Conservation (phyloP, 2,888 invertebrate genomes). For the Cheilosia vernalis region DNA sequence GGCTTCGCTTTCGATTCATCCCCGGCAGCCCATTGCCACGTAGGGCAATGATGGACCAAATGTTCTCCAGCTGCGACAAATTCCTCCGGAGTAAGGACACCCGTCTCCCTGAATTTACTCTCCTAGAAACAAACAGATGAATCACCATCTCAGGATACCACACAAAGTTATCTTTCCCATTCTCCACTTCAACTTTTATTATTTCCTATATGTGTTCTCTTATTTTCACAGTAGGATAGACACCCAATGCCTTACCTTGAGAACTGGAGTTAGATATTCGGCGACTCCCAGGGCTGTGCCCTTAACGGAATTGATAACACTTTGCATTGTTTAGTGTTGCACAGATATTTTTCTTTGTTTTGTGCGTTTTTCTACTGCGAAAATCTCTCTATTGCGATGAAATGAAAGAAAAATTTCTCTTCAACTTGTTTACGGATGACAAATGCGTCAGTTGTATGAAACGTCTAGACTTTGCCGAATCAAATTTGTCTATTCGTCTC, state of each 20-base stretch:
- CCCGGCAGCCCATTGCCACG: conserved; percentile 98
- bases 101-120: conserved; percentile 98
- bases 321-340: conserved; percentile 89
- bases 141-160: conserved; percentile 32
- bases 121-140: conserved; percentile 86
- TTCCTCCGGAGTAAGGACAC: conserved; percentile 99
- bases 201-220: conserved; percentile 10
- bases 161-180: neutral
- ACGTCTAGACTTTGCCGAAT: conserved; percentile 56
- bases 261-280: conserved; percentile 97
- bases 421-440: conserved; percentile 68
- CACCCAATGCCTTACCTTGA: conserved; percentile 88
- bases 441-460: conserved; percentile 51
- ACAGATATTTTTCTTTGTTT: conserved; percentile 13
- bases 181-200: conserved; percentile 23
- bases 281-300: conserved; percentile 97
- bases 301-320: conserved; percentile 97
- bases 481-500: conserved; percentile 40
- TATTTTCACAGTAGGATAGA: neutral
- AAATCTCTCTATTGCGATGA: conserved; percentile 14
- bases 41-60: conserved; percentile 99
- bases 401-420: conserved; percentile 50
- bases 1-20: conserved; percentile 94
- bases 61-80: conserved; percentile 99
- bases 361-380: conserved; percentile 27